phyloP scores from a whole-genome alignment of 2,888 invertebrate species.

The Esperia sulphurella region DNA sequence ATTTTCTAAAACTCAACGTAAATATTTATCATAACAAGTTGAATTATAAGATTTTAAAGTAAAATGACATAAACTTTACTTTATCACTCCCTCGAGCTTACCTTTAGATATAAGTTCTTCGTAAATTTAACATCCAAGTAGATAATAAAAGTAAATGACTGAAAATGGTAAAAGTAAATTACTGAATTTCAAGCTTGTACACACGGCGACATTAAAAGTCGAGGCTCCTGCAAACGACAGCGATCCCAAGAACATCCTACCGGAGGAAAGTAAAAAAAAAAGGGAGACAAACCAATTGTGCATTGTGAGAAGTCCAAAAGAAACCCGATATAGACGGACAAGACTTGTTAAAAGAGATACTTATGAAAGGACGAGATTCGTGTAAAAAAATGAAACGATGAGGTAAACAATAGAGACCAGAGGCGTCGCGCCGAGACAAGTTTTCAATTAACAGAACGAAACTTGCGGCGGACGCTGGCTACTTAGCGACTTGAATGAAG shows the following conservation, averaged over 20 bases:
- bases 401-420: conserved; percentile 45
- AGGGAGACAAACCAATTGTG: conserved; percentile 43
- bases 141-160: neutral
- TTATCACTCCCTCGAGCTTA: no score
- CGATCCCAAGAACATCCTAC: conserved; percentile 30
- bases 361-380: conserved; percentile 44
- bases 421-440: conserved; percentile 38
- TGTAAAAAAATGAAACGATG: conserved; percentile 36
- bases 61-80: no score
- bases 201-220: conserved; percentile 24
- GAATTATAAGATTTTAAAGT: no score
- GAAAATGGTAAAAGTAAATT: conserved; percentile 7
- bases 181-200: conserved; percentile 9
- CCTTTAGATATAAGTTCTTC: no score
- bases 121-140: no score
- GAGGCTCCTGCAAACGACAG: conserved; percentile 27
- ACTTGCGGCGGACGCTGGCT: conserved; percentile 27
- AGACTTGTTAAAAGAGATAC: conserved; percentile 47
- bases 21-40: no score
- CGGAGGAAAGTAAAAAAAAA: conserved; percentile 29
- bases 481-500: conserved; percentile 4
- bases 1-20: neutral
- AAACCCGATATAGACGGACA: conserved; percentile 41
- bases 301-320: conserved; percentile 43
- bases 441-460: conserved; percentile 48